Evolutionary conservation across 2,113 vertebrate genomes (phyloP), one percentile per base, ranked within the genome.

Genomic region (Sinosuthora webbiana): DNA sequence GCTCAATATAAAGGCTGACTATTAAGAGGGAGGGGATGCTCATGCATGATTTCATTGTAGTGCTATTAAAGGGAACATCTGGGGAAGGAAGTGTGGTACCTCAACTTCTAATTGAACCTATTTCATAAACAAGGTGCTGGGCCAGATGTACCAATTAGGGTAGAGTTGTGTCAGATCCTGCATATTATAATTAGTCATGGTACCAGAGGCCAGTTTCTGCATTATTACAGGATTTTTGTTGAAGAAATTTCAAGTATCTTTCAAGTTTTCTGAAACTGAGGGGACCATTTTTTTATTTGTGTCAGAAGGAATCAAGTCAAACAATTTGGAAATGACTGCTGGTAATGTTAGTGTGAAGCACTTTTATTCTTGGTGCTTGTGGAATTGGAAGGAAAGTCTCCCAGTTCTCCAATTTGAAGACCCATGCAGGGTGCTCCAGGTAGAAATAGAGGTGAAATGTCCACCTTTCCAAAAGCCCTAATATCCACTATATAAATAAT

Each of bases 41-140:
- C 50, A 12, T 14, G 69, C 18, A 5, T 95, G 89, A 87, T 68
- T 91, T 75, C 93, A 89, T 62, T 80, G 76, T 62, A 35, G 53
- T 64, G 65, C 93, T 77, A 90, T 96, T 78, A 73, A 80, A 92
- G 91, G 74, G 65, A 57, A 9, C 69, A 15, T 82, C 53, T 86
- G 77, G 86, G 69, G 33, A 75, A 68, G 95, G 94, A 94, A 95
- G 87, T 89, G 91, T 87, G 57, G 84, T 33, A 76, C 91, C 96
- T 86, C 91, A 85, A 27, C 87, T 87, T 78, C 50, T 91, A 85
- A 89, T 79, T 85, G 94, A 87, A 53, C 65, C 67, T 63, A 9
- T 71, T 94, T 82, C 53, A 33, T 82, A 65, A 71, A 49, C 62
- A 45, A 75, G 57, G 62, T 64, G 10, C 37, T 7, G 31, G 49